These are phyloP conservation scores for Hecatera dysodea DNA, from an alignment of 2,888 invertebrate genomes.

Conservation along the genomic window DNA sequence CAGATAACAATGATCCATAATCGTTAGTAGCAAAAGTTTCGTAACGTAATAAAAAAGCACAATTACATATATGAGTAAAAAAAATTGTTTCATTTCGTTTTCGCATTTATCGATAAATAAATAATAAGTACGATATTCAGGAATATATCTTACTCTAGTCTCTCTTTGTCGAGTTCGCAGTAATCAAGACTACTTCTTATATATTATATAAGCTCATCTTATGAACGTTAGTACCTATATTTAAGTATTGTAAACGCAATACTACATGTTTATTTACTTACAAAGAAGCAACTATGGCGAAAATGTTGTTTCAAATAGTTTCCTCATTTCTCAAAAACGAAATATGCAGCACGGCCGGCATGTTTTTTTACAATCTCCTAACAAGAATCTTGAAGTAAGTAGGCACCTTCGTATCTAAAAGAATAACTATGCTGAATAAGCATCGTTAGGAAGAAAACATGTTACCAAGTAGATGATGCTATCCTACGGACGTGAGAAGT, in stretches of 20 bases:
- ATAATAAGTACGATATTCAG: too few relatives aligned
- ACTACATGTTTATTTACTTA: too few relatives aligned
- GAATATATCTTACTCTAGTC: too few relatives aligned
- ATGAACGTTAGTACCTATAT: background rate
- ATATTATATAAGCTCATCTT: background rate
- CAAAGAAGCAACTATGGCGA: background rate
- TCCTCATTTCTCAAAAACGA: background rate
- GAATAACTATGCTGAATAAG: conserved; percentile 48
- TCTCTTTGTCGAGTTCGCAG: too few relatives aligned
- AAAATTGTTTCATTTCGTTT: too few relatives aligned
- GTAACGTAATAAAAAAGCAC: too few relatives aligned
- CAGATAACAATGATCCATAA: too few relatives aligned
- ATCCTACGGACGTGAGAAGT: conserved; percentile 26
- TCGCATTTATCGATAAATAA: too few relatives aligned
- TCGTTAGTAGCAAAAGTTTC: too few relatives aligned
- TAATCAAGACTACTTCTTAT: too few relatives aligned
- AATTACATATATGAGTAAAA: too few relatives aligned
- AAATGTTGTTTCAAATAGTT: background rate
- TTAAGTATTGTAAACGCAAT: background rate
- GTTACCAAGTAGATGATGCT: conserved; percentile 33
- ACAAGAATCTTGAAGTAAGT: conserved; percentile 31
- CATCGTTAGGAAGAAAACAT: conserved; percentile 40
- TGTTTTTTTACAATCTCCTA: conserved; percentile 23
- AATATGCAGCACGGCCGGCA: background rate
- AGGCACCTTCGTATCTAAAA: conserved; percentile 9